Conservation (phyloP, 2,888 invertebrate species). For the Asteroscopus sphinx region DNA sequence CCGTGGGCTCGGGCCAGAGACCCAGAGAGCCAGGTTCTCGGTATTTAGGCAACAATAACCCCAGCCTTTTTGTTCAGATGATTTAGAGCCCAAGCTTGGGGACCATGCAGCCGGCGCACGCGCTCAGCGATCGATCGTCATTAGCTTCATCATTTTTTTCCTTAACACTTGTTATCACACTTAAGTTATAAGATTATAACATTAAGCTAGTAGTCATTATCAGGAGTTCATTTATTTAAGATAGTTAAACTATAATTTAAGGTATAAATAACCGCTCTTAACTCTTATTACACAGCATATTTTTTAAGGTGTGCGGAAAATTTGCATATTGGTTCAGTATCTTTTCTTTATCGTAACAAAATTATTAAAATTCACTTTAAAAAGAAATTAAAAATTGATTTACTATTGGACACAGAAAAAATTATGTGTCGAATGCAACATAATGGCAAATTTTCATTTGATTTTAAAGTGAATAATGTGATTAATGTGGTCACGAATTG, state of each 20-base stretch:
- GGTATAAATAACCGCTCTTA: too few species aligned
- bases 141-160: slow-evolving; percentile 19
- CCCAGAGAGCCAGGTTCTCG: slow-evolving; percentile 56
- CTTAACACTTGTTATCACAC: slow-evolving; percentile 1
- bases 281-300: too few species aligned
- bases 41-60: slow-evolving; percentile 69
- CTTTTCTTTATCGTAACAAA: too few species aligned
- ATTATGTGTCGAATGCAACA: too few species aligned
- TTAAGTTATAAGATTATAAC: slow-evolving; percentile 1
- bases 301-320: too few species aligned
- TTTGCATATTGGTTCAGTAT: too few species aligned
- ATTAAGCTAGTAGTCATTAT: not conserved
- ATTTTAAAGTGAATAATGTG: too few species aligned
- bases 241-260: not conserved
- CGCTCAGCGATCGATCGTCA: slow-evolving; percentile 31
- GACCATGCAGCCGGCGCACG: slow-evolving; percentile 53
- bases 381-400: too few species aligned
- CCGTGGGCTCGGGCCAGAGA: slow-evolving; percentile 12
- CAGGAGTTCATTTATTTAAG: not conserved
- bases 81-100: slow-evolving; percentile 61
- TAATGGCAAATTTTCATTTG: too few species aligned
- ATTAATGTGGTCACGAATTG: too few species aligned
- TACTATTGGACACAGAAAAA: too few species aligned
- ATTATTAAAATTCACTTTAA: too few species aligned
- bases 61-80: slow-evolving; percentile 63